These are phyloP conservation scores for Panthera leo DNA, from an alignment of 2,113 vertebrate genomes.

Conservation along the genomic window DNA sequence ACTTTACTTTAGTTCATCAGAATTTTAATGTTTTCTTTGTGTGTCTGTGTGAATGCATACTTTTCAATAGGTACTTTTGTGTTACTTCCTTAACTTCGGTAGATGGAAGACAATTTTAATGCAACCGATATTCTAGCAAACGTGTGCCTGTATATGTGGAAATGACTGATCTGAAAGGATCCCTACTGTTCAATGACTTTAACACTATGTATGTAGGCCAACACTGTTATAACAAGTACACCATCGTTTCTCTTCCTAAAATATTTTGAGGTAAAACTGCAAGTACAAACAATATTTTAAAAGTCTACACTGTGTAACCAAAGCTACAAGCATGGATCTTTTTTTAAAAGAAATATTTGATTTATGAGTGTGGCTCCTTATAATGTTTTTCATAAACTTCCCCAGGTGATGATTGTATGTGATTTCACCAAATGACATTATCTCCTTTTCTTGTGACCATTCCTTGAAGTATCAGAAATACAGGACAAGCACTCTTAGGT, in stretches of 20 bases:
- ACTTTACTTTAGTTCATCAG: not conserved
- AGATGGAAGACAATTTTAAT: not conserved
- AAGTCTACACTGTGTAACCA: not conserved
- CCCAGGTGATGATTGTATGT: not conserved
- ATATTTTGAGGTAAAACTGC: not conserved
- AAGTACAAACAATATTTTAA: slow-evolving; percentile 15
- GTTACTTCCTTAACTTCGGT: not conserved
- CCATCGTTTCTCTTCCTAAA: not conserved
- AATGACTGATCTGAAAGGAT: not conserved
- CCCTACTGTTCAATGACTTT: not conserved
- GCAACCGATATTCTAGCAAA: not conserved
- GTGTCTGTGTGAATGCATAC: not conserved
- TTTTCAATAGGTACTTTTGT: not conserved
- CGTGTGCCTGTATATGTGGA: not conserved
- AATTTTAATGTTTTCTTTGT: not conserved
- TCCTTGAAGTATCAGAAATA: not conserved
- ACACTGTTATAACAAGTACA: not conserved
- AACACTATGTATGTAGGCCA: not conserved
- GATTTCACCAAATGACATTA: not conserved
- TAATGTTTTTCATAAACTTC: slow-evolving; percentile 26
- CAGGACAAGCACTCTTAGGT: not conserved
- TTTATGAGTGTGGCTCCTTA: not conserved
- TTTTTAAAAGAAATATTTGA: not conserved
- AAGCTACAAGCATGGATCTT: not conserved
- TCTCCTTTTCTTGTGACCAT: not conserved